Evolutionary conservation across 2,113 vertebrate genomes (phyloP).

Genomic region (Gavia stellata): DNA sequence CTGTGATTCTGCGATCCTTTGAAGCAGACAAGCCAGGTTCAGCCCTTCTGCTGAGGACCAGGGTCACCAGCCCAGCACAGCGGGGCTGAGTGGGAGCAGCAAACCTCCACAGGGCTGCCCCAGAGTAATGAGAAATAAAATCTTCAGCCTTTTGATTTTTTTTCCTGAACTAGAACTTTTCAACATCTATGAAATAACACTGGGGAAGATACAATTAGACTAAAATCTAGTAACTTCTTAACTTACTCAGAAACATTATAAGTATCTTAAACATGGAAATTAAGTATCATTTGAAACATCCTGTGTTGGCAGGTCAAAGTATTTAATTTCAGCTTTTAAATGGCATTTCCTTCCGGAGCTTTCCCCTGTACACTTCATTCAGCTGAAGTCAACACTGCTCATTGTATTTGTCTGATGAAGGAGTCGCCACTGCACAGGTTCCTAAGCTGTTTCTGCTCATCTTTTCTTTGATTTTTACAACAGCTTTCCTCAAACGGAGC

Average conservation of each 20-base stretch:
- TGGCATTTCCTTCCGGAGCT: background rate
- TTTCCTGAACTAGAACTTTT: background rate
- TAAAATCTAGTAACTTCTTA: background rate
- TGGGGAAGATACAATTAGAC: background rate
- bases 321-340: conserved; percentile 53
- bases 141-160: background rate
- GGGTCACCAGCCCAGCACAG: background rate
- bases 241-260: background rate
- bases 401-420: background rate
- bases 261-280: background rate
- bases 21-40: background rate
- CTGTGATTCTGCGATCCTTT: no score
- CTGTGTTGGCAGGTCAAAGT: conserved; percentile 24
- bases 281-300: conserved; percentile 20
- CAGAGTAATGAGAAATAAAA: background rate
- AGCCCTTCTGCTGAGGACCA: background rate
- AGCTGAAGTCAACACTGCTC: background rate
- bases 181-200: background rate
- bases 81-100: background rate
- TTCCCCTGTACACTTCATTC: background rate
- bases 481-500: background rate
- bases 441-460: background rate
- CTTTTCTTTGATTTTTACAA: background rate
- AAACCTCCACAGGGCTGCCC: background rate
- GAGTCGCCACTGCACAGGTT: background rate